Conservation (phyloP, 2,888 invertebrate species). For the Mythimna impura region DNA sequence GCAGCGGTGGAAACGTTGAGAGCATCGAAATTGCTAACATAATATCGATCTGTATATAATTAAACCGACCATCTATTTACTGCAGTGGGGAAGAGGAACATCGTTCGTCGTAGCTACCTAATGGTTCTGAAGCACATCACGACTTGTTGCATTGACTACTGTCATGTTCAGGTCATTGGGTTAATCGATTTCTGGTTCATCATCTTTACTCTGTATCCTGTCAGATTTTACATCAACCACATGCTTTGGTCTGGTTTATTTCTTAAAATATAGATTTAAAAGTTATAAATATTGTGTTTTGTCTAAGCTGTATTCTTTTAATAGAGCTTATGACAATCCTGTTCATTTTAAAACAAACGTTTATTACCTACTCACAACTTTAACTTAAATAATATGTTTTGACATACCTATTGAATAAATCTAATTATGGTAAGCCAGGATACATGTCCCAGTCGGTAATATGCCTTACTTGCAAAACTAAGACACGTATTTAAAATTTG, state of each 20-base stretch:
- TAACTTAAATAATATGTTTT: neutral
- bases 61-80: slow-evolving; percentile 40
- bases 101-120: slow-evolving; percentile 11
- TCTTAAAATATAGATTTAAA: neutral
- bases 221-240: neutral
- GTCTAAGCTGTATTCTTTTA: neutral
- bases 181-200: slow-evolving; percentile 48
- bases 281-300: neutral
- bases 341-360: neutral
- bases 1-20: slow-evolving; percentile 45
- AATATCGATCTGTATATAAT: slow-evolving; percentile 53
- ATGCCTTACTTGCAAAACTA: too few relatives aligned
- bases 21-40: slow-evolving; percentile 38
- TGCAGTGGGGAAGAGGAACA: slow-evolving; percentile 24
- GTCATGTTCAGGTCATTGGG: slow-evolving; percentile 23
- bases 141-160: slow-evolving; percentile 63
- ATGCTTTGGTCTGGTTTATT: neutral
- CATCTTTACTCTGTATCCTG: slow-evolving; percentile 31
- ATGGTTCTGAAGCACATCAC: slow-evolving; percentile 34
- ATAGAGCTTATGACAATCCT: neutral
- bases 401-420: neutral
- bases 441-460: too few relatives aligned
- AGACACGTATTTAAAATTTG: too few relatives aligned
- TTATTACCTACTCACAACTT: too few relatives aligned
- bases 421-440: neutral